Evolutionary conservation across 2,797 vertebrate genomes (phyloP), one percentile per base, ranked within the genome.

Genomic region (Danio tinwini): DNA sequence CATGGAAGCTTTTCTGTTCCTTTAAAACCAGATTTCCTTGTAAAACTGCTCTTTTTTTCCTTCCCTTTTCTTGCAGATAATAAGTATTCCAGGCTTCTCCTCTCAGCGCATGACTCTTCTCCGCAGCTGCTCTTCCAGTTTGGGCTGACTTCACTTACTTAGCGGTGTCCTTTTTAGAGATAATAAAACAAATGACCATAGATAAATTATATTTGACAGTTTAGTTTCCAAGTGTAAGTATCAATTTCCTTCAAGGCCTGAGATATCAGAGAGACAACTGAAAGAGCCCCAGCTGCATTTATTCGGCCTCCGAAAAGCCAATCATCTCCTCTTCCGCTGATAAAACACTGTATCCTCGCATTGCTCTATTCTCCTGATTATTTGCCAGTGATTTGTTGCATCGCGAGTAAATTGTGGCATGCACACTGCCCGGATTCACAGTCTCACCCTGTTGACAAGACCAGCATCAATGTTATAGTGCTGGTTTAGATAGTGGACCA

Each of bases 201-300:
- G 83, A 86, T 86, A 62, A 84, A 86, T 86, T 83, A 84, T 83
- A 86, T 83, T 84, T 86, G 85, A 84, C 85, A 83, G 83, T 84
- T 86, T 84, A 81, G 85, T 83, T 86, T 86, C 82, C 83, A 86
- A 86, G 83, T 86, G 83, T 84, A 86, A 86, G 83, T 84, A 86
- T 86, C 85, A 84, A 86, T 86, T 86, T 86, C 85, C 85, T 81
- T 81, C 81, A 78, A 71, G 82, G 81, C 52, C 78, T 39, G 62
- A 86, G 81, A 86, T 83, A 84, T 84, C 85, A 76, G 68, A 70
- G 58, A 74, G 81, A 86, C 80, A 86, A 81, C 83, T 79, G 45
- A 69, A 63, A 78, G 83, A 64, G 78, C 69, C 74, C 81, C 85
- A 83, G 83, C 78, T 81, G 85, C 75, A 86, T 72, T 82, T 77